Conservation (phyloP, 2,797 vertebrate genomes). For the Sebastes miniatus region DNA sequence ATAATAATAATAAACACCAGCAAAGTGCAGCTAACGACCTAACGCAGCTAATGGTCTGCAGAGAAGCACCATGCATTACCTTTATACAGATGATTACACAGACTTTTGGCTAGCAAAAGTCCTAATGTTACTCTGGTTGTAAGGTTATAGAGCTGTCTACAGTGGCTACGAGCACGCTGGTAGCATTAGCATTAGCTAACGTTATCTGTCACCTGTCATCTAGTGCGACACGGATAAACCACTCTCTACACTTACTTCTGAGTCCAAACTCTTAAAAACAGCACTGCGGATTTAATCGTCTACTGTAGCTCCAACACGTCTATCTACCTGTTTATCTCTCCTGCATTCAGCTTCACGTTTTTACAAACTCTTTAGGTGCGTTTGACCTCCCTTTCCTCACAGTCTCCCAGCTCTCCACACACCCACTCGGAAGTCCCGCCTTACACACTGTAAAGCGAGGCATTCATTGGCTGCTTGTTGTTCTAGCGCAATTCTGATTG, state of each 20-base stretch:
- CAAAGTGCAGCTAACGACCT: background rate
- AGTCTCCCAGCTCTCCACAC: slow-evolving; percentile 7
- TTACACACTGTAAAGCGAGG: rapidly evolving
- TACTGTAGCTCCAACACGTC: background rate
- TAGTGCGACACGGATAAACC: background rate
- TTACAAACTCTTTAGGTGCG: slow-evolving; percentile 5
- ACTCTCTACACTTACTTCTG: background rate
- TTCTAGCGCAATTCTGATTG: slow-evolving; percentile 21
- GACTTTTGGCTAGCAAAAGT: background rate
- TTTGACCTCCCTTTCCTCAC: slow-evolving; percentile 74
- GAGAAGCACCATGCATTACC: background rate
- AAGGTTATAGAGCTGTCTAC: background rate
- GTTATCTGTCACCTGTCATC: background rate
- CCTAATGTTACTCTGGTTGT: background rate
- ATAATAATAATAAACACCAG: background rate
- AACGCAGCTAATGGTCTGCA: background rate
- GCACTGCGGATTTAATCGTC: background rate
- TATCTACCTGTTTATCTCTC: background rate
- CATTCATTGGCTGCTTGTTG: slow-evolving; percentile 26
- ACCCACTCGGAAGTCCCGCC: slow-evolving; percentile 53
- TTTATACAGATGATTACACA: background rate
- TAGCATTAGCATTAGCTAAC: slow-evolving; percentile 30
- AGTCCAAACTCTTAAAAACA: background rate
- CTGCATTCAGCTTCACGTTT: slow-evolving; percentile 25
- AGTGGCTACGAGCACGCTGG: slow-evolving; percentile 18